A percentile compares a stretch with the other conserved stretches of the same genome.
Evolutionary conservation across 2,113 vertebrate species (phyloP).

Genomic region (Rynchops niger): DNA sequence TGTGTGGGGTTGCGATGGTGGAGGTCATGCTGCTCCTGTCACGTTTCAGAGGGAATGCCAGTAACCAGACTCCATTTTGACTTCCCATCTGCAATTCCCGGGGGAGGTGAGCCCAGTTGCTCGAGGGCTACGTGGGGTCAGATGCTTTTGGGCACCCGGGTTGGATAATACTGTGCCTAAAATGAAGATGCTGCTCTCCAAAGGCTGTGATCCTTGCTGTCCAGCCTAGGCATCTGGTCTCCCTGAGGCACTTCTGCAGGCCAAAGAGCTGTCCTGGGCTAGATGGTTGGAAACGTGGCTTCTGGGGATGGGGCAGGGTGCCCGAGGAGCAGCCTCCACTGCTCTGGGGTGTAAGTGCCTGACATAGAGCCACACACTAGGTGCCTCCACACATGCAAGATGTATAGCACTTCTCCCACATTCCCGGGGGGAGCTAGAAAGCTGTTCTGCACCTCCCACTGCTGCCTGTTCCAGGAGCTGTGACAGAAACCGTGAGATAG

Average conservation of each 20-base stretch:
- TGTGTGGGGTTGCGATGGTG: fast-evolving
- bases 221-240: background rate
- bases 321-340: background rate
- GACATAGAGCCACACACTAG: background rate
- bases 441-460: background rate
- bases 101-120: background rate
- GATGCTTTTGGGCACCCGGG: background rate
- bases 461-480: background rate
- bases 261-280: background rate
- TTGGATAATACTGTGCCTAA: background rate
- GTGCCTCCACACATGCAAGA: background rate
- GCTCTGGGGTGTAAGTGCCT: background rate
- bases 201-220: background rate
- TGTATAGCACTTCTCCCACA: background rate
- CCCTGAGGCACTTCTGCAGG: background rate
- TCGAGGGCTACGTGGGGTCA: background rate
- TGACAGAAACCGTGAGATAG: background rate
- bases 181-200: background rate
- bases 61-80: background rate
- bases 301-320: background rate
- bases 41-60: background rate
- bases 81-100: background rate
- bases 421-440: background rate
- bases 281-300: background rate
- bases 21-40: background rate